Conservation (phyloP, 2,888 invertebrate genomes). For the Sussaba pulchella region DNA sequence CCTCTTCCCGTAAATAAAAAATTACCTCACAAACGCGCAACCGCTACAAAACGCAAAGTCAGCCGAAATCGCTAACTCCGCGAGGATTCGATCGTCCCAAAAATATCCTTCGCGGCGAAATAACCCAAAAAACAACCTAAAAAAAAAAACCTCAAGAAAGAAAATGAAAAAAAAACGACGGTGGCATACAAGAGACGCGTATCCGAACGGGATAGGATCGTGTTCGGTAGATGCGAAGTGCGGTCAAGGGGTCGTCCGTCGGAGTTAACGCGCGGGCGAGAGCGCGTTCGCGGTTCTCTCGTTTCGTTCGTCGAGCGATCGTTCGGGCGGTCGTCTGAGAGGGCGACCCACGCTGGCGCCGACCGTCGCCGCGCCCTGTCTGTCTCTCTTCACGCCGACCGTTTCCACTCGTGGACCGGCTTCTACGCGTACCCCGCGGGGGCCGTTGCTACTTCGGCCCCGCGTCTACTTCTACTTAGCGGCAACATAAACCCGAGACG, state of each 20-base stretch:
- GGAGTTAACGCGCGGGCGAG: conserved; percentile 55
- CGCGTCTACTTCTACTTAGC: conserved; percentile 27
- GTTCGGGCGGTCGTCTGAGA: conserved; percentile 70
- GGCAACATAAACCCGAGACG: too few relatives aligned
- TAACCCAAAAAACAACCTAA: conserved; percentile 17
- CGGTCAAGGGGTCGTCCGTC: conserved; percentile 78
- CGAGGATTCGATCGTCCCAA: conserved; percentile 55
- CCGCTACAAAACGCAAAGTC: too few relatives aligned
- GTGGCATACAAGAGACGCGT: conserved; percentile 20
- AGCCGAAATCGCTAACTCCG: not conserved
- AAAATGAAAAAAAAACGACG: conserved; percentile 34
- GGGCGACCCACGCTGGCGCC: conserved; percentile 83
- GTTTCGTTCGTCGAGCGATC: conserved; percentile 46
- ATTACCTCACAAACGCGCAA: too few relatives aligned
- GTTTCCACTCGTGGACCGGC: not conserved
- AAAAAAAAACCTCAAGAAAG: conserved; percentile 46
- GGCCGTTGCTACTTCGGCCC: conserved; percentile 48
- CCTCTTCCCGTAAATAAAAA: too few relatives aligned
- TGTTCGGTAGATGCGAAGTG: conserved; percentile 68
- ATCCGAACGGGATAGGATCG: conserved; percentile 33
- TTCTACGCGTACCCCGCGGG: too few relatives aligned
- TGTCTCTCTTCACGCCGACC: conserved; percentile 66
- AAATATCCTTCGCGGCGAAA: conserved; percentile 38
- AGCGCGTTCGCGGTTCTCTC: conserved; percentile 35
- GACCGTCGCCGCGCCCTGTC: conserved; percentile 74